These are phyloP conservation scores for Oligia latruncula DNA, from an alignment of 2,888 invertebrate genomes.

Conservation along the genomic window DNA sequence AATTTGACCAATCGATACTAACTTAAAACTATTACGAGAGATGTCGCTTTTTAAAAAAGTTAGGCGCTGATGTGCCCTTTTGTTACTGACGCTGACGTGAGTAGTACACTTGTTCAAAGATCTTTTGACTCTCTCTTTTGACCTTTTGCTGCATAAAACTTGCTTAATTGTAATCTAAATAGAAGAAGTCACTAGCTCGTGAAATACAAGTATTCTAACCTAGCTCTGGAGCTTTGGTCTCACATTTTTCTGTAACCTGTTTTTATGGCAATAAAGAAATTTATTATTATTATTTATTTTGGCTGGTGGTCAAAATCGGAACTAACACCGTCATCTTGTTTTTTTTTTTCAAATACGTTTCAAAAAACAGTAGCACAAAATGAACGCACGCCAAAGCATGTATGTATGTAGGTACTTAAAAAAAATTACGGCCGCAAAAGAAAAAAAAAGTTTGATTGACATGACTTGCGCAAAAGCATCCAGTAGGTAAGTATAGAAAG, in stretches of 20 bases:
- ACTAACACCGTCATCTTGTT: background rate
- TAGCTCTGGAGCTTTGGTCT: too few relatives aligned
- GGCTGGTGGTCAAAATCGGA: background rate
- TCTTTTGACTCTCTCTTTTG: too few relatives aligned
- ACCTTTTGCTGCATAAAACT: too few relatives aligned
- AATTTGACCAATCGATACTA: background rate
- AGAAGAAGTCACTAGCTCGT: too few relatives aligned
- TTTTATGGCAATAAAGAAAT: too few relatives aligned
- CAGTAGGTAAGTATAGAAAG: background rate
- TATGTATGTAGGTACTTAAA: background rate
- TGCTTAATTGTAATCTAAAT: too few relatives aligned
- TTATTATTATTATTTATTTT: too few relatives aligned
- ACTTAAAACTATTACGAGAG: background rate
- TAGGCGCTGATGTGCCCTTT: background rate
- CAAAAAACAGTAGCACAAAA: background rate
- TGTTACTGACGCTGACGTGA: background rate
- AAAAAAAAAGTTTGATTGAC: background rate
- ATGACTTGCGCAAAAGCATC: background rate
- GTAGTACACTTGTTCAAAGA: background rate
- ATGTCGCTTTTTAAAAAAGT: background rate
- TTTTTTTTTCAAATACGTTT: background rate
- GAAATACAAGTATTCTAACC: too few relatives aligned
- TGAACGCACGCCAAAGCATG: too few relatives aligned
- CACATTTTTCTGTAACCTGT: too few relatives aligned
- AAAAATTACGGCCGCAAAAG: too few relatives aligned